Percentiles rank a stretch among this genome's conserved stretches.
Evolutionary conservation across 2,797 vertebrate species (phyloP).

Genomic region (Phalloptychus januarius): DNA sequence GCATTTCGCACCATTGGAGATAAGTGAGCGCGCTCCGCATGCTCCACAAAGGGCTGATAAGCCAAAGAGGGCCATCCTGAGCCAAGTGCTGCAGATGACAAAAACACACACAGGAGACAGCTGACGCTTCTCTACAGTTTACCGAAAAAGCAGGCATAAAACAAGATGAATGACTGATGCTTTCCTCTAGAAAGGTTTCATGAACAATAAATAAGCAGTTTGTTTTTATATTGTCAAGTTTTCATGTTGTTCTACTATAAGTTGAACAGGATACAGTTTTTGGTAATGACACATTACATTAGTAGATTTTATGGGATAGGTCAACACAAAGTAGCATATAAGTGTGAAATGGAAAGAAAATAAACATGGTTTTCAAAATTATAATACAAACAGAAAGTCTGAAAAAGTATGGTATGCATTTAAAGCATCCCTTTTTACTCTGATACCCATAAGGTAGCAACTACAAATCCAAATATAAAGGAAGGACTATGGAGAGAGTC

Average conservation of each 20-base stretch:
- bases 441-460: not conserved
- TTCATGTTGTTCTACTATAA: not conserved
- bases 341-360: not conserved
- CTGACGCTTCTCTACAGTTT: conserved; percentile 20
- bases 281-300: not conserved
- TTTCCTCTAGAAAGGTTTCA: not conserved
- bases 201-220: not conserved
- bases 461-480: not conserved
- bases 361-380: not conserved
- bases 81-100: conserved; percentile 14
- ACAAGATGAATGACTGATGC: not conserved
- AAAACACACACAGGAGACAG: conserved; percentile 16
- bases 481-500: too few relatives aligned
- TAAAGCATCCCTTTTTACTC: not conserved
- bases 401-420: not conserved
- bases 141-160: not conserved
- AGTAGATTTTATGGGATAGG: not conserved
- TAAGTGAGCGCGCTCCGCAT: conserved; percentile 61
- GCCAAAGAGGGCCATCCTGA: conserved; percentile 37
- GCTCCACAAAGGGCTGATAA: conserved; percentile 62
- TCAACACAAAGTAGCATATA: not conserved
- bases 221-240: not conserved
- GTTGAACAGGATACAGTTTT: too few relatives aligned
- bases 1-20: conserved; percentile 72
- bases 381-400: not conserved